These are phyloP conservation scores for Prostheceraeus crozeri DNA, from an alignment of 2,888 invertebrate genomes.

Conservation along the genomic window DNA sequence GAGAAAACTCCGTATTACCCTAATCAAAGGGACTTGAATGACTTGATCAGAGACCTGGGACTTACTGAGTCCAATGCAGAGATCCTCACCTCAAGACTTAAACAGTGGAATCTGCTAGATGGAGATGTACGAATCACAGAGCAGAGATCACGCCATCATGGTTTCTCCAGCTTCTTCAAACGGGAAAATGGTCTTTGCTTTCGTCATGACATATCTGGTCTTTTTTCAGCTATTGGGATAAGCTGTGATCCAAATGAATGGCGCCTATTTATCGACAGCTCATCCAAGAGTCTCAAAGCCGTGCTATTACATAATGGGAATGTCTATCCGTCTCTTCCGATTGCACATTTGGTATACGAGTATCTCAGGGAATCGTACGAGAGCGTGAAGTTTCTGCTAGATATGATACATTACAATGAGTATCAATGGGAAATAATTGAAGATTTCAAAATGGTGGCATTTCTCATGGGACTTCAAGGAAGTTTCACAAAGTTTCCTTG, in stretches of 20 bases:
- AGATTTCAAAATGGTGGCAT: neutral
- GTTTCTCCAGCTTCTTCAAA: conserved; percentile 3
- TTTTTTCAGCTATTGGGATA: neutral
- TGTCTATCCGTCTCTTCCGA: neutral
- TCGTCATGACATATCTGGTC: neutral
- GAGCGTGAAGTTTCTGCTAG: conserved; percentile 1
- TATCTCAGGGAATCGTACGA: neutral
- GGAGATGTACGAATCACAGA: neutral
- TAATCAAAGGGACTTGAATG: too few relatives aligned
- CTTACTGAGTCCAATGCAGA: too few relatives aligned
- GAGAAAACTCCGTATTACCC: too few relatives aligned
- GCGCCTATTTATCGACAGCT: conserved; percentile 11
- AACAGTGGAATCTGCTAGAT: neutral
- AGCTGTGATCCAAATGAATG: neutral
- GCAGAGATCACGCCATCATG: neutral
- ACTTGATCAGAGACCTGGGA: too few relatives aligned
- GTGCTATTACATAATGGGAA: conserved; percentile 1
- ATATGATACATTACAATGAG: neutral
- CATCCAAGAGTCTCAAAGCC: neutral
- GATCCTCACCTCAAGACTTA: neutral
- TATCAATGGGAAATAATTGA: neutral
- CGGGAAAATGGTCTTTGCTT: neutral
- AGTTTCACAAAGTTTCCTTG: conserved; percentile 27
- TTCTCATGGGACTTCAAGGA: conserved; percentile 10
- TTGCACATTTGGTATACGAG: conserved; percentile 1